Evolutionary conservation across 2,888 invertebrate species (phyloP), one percentile per base, ranked within the genome.

Genomic region (Drosophila mettleri): DNA sequence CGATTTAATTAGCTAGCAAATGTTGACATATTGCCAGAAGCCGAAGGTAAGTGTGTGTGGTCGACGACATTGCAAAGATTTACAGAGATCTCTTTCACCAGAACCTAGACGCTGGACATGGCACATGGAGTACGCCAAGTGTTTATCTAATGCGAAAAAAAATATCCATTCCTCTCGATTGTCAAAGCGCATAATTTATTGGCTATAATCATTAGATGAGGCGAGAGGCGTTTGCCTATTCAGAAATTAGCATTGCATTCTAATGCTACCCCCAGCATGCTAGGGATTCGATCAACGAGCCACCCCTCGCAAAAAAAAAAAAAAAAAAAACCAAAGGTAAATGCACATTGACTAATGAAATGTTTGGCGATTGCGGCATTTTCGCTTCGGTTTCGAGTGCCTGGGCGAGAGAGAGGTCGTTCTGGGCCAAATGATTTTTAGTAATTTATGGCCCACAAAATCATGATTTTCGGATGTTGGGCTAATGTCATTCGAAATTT

Each of bases 101-200:
- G 72, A 71, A 71, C 34, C 31, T 14, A n/a, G n/a, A n/a, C n/a
- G n/a, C n/a, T n/a, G n/a, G n/a, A n/a, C n/a, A n/a, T n/a, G 38
- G 9, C 38, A n/a, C n/a, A 8, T 20, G 8, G 3, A 14, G 53
- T 20, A 45, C 53, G 16, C 31, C 52, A 31, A 55, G 34, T 48
- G 24, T 18, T 9, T 20, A 12, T 6, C 36, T 12, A 24, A 6
- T n/a, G n/a, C 33, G 12, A 29, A 18, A 36, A 43, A 4, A 7
- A 34, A 48, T 33, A 48, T 33, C 33, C 24, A 52, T 59, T 53
- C 29, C 22, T 24, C 41, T 52, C 33, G 55, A 77, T 66, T 90
- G 90, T 89, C 90, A 90, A 78, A 89, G 78, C 68, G 69, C 53
- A 76, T 90, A 85, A 90, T 90, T 90, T 90, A 90, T 90, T 77